Base-by-base conservation (phyloP, 2,888 invertebrate genomes). In the Plebejus anna region DNA sequence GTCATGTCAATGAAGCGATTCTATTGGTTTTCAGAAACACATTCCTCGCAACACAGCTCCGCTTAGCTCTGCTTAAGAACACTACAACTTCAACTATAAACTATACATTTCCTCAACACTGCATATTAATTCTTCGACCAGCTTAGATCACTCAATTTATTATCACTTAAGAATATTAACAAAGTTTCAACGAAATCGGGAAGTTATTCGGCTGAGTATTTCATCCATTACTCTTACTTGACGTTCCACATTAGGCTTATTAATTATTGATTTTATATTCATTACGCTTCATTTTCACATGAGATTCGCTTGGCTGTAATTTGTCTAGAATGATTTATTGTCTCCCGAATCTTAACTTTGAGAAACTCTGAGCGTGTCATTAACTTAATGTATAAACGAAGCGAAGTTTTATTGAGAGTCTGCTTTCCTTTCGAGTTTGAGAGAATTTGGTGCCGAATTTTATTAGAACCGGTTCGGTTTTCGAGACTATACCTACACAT, bases 271-370 rank as follows among this genome's bases (percentile, higher is more conserved):
- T 72, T 72, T 47, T 47, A 38, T 72, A 51, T 76, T 76, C 55
- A 76, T 76, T 71, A 76, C 57, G 70, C 70, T 76, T 57, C 76
- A 70, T 55, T 76, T 38, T 28, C 55, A 59, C 71, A 57, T 76
- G 70, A 78, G 75, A 77, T 75, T 78, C 76, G 75, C 77, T 75
- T 59, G 38, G 38, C 59, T 78, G 75, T 71, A 79, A 77, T 78
- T 73, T 76, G 66, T 75, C 76, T 75, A 75, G 76, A 78, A 77
- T 77, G 79, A 79, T 79, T 79, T 79, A 79, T 78, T 79, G 76
- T 79, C 78, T 79, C 75, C 32, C 76, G 77, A 79, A 78, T 76
- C 70, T 72, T 70, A 77, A 78, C 76, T 79, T 79, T 75, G 61
- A 57, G 71, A 76, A 77, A 78, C 77, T 79, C 75, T 75, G 70